Evolutionary conservation across 2,113 vertebrate genomes (phyloP).

Genomic region (Apistogramma diplotaenia): DNA sequence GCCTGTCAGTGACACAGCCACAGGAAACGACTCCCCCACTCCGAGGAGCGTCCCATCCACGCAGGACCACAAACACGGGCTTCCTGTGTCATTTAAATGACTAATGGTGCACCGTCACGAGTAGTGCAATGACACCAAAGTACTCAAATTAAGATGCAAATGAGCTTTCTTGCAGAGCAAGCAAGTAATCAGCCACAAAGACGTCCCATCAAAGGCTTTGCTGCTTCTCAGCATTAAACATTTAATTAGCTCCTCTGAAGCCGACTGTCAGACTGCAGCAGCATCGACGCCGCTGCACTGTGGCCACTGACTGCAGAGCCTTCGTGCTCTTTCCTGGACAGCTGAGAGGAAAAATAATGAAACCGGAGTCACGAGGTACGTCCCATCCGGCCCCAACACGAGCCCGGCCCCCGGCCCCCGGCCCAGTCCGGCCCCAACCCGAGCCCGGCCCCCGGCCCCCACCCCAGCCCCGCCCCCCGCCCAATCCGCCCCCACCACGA

Average conservation of each 20-base stretch:
- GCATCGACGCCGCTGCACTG: background rate
- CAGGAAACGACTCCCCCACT: background rate
- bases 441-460: no score
- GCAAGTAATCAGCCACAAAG: slow-evolving; percentile 38
- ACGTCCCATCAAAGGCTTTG: slow-evolving; percentile 47
- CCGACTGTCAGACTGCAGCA: slow-evolving; percentile 16
- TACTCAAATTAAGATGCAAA: slow-evolving; percentile 49
- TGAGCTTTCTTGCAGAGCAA: slow-evolving; percentile 24
- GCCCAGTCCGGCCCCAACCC: background rate
- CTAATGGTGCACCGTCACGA: background rate
- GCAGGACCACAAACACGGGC: background rate
- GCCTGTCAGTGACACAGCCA: background rate
- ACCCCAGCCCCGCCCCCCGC: background rate
- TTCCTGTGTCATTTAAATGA: background rate
- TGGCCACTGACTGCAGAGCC: background rate
- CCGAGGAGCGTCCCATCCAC: no score
- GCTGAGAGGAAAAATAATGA: background rate
- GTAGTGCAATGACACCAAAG: background rate
- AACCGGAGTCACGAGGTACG: background rate
- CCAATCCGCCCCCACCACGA: no score
- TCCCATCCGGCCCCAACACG: no score
- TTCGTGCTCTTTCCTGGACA: background rate
- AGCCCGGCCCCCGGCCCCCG: background rate
- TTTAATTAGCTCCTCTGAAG: slow-evolving; percentile 35
- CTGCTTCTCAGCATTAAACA: slow-evolving; percentile 22